Evolutionary conservation across 2,797 vertebrate genomes (phyloP).

Genomic region (Takifugu ocellatus): DNA sequence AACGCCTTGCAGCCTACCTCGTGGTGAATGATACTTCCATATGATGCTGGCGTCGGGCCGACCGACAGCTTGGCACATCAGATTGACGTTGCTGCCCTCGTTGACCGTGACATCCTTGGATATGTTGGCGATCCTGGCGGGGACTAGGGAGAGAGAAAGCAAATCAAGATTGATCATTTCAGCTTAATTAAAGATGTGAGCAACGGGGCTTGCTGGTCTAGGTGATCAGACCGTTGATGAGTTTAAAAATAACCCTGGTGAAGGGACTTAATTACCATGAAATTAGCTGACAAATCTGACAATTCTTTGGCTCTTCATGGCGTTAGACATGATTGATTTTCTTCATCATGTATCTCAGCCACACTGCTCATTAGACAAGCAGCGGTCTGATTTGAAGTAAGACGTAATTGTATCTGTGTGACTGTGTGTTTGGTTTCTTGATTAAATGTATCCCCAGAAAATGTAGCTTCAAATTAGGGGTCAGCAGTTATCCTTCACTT

Average conservation of each 20-base stretch:
- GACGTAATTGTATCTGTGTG: constrained; percentile 17
- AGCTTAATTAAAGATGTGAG: constrained; percentile 42
- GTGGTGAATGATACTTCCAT: constrained; percentile 88
- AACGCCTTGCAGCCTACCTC: constrained; percentile 73
- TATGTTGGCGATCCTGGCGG: constrained; percentile 93
- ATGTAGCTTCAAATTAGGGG: constrained; percentile 10
- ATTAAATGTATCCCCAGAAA: constrained; percentile 14
- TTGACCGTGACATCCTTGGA: constrained; percentile 91
- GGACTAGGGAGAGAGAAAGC: constrained; percentile 75
- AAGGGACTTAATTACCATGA: constrained; percentile 59
- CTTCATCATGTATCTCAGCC: constrained; percentile 40
- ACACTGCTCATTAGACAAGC: constrained; percentile 53
- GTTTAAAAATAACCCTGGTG: constrained; percentile 55
- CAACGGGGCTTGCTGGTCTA: constrained; percentile 19
- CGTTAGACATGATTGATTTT: constrained; percentile 59
- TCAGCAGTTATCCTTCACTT: constrained; percentile 9
- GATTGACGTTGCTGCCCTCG: constrained; percentile 89
- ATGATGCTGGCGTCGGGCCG: constrained; percentile 90
- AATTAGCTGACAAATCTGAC: constrained; percentile 64
- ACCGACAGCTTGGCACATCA: constrained; percentile 91
- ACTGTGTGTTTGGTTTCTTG: constrained; percentile 11
- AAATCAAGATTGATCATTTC: constrained; percentile 43
- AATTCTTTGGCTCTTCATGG: constrained; percentile 38
- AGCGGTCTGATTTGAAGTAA: constrained; percentile 38
- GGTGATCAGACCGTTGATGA: constrained; percentile 35